phyloP scores from a whole-genome alignment of 2,888 invertebrate genomes.

The Epistrophe grossulariae region DNA sequence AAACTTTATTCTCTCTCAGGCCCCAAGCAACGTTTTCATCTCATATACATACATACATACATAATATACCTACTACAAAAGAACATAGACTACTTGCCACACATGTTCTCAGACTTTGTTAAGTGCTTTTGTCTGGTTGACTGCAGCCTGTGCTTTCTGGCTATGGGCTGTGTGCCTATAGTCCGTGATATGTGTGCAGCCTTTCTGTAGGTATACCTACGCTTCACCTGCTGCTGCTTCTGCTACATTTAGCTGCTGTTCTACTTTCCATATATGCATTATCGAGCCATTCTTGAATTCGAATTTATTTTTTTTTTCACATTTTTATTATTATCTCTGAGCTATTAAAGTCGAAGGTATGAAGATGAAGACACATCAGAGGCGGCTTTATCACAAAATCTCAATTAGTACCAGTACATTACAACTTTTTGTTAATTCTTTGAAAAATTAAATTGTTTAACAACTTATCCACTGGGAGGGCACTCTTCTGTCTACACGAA shows the following conservation, averaged over 20 bases:
- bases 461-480: not conserved
- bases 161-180: constrained; percentile 9
- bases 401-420: constrained; percentile 37
- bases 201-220: not conserved
- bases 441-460: not conserved
- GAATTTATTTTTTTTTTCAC: constrained; percentile 37
- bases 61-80: not conserved
- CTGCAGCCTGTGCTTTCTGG: constrained; percentile 46
- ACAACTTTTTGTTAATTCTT: not conserved
- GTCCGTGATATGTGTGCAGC: not conserved
- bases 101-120: constrained; percentile 73
- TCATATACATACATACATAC: constrained; percentile 1
- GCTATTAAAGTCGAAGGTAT: not conserved
- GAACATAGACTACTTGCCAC: constrained; percentile 47
- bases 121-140: constrained; percentile 73
- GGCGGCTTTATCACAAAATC: constrained; percentile 23
- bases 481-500: not conserved
- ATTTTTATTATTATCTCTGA: not conserved
- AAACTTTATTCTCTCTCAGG: constrained; percentile 44
- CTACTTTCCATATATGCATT: constrained; percentile 49
- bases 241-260: constrained; percentile 23
- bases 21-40: constrained; percentile 51
- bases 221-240: constrained; percentile 10
- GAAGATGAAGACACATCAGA: not conserved
- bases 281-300: constrained; percentile 34